These are phyloP conservation scores for Sarcophaga variegata DNA, from an alignment of 2,888 invertebrate species.

Conservation along the genomic window DNA sequence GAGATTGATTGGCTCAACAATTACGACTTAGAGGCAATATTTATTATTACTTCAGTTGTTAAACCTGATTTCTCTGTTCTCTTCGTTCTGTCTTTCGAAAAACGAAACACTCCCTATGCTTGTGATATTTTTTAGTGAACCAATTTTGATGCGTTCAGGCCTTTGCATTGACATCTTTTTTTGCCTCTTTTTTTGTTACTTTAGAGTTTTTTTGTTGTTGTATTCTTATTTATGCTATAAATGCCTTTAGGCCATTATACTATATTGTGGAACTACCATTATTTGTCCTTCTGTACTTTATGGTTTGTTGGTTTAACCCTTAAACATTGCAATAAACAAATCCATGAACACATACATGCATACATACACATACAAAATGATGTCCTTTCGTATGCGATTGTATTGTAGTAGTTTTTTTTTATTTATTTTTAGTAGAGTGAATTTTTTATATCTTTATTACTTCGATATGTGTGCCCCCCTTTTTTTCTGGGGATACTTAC, in stretches of 20 bases:
- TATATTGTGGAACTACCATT: constrained; percentile 32
- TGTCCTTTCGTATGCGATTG: not conserved
- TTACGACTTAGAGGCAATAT: no score
- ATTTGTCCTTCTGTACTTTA: constrained; percentile 50
- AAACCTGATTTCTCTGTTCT: no score
- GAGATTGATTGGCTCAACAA: no score
- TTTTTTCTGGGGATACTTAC: not conserved
- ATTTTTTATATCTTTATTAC: constrained; percentile 60
- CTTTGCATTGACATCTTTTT: constrained; percentile 46
- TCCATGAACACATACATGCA: constrained; percentile 18
- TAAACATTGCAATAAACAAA: constrained; percentile 33
- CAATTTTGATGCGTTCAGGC: constrained; percentile 57
- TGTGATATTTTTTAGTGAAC: constrained; percentile 8
- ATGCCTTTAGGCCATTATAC: constrained; percentile 50
- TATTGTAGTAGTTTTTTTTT: constrained; percentile 13
- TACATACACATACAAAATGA: not conserved
- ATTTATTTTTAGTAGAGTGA: constrained; percentile 15
- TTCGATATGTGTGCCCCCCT: constrained; percentile 28
- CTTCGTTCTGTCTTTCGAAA: not conserved
- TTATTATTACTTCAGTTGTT: no score
- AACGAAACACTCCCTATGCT: not conserved
- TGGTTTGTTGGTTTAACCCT: constrained; percentile 52
- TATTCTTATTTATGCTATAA: constrained; percentile 14
- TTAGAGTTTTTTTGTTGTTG: not conserved
- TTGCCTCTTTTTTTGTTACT: constrained; percentile 1